Evolutionary conservation across 2,113 vertebrate genomes (phyloP).

Genomic region (Theristicus caerulescens): DNA sequence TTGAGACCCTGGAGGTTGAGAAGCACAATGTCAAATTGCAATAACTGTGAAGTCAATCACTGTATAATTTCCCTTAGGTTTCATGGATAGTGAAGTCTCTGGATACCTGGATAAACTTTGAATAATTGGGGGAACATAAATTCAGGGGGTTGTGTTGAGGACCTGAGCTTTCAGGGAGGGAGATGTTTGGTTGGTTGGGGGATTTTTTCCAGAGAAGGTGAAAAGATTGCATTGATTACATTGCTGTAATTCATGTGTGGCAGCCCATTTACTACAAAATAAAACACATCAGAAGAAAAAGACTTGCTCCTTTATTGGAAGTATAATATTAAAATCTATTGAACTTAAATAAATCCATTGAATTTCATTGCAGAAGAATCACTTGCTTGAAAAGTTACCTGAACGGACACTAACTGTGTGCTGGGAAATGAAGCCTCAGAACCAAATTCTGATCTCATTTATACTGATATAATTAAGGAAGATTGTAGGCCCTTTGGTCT

Average conservation of each 20-base stretch:
- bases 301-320: background rate
- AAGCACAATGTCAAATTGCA: slow-evolving; percentile 9
- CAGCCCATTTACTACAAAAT: background rate
- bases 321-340: background rate
- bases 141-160: background rate
- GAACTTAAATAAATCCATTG: background rate
- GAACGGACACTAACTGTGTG: background rate
- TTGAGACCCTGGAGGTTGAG: background rate
- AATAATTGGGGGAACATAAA: background rate
- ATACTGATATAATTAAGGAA: slow-evolving; percentile 22
- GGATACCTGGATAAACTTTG: background rate
- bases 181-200: background rate
- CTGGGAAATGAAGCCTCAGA: slow-evolving; percentile 27
- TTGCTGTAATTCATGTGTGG: background rate
- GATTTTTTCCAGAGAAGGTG: background rate
- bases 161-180: background rate
- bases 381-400: slow-evolving; percentile 15
- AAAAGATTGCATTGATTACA: background rate
- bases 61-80: slow-evolving; percentile 32
- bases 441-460: slow-evolving; percentile 34
- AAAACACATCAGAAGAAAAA: background rate
- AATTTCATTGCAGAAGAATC: background rate
- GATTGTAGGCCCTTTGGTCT: background rate
- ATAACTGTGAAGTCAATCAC: slow-evolving; percentile 31
- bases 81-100: background rate